A percentile compares a stretch with the other conserved stretches of the same genome.
Conservation (phyloP, 2,888 invertebrate genomes). For the Lasius platythorax region DNA sequence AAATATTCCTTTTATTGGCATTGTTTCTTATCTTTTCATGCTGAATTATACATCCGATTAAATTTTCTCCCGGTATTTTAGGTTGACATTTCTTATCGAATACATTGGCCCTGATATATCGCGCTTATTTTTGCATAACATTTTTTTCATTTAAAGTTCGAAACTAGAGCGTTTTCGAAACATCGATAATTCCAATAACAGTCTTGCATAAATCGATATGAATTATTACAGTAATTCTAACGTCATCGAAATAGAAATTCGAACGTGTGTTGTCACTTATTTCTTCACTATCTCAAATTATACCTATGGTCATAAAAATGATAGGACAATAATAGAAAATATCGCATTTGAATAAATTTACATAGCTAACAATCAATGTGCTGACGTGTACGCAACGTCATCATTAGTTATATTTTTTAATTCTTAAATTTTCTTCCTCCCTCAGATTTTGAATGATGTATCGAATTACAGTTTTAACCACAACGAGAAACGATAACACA, state of each 20-base stretch:
- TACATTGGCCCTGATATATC: constrained; percentile 37
- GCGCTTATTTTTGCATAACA: constrained; percentile 24
- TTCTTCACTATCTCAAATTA: background rate
- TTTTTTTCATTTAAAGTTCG: constrained; percentile 3
- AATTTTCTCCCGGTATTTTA: constrained; percentile 10
- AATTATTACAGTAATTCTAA: background rate
- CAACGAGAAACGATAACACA: constrained; percentile 16
- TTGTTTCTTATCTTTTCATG: constrained; percentile 13
- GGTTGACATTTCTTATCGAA: constrained; percentile 8
- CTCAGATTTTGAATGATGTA: background rate
- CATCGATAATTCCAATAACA: background rate
- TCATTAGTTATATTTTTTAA: background rate
- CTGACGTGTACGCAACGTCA: background rate
- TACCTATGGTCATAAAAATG: background rate
- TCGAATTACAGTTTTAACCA: background rate
- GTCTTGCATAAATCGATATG: background rate
- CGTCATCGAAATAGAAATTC: background rate
- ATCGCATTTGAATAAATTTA: background rate
- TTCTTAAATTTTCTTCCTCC: background rate
- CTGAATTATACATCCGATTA: background rate
- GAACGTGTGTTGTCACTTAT: background rate
- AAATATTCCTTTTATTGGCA: constrained; percentile 24
- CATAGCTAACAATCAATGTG: background rate
- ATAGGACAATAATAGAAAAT: background rate
- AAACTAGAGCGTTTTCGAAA: constrained; percentile 5